phyloP scores from a whole-genome alignment of 2,797 vertebrate genomes.

The Anguilla anguilla region DNA sequence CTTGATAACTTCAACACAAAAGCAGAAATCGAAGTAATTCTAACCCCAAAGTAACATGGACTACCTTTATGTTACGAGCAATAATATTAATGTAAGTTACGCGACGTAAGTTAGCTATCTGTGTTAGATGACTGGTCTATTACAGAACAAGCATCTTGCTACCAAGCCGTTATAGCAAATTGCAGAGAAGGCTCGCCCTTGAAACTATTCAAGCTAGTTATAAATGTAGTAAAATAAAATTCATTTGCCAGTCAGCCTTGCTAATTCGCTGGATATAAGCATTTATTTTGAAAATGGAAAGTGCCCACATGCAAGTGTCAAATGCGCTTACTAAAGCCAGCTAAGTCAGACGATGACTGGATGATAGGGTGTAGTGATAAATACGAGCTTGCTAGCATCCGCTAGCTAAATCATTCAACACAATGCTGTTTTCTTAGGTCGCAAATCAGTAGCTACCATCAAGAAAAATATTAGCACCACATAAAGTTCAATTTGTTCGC shows the following conservation, averaged over 20 bases:
- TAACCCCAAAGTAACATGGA: background rate
- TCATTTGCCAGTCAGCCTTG: background rate
- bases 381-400: background rate
- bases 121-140: background rate
- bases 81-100: background rate
- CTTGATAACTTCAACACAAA: background rate
- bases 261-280: background rate
- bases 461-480: background rate
- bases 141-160: background rate
- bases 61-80: background rate
- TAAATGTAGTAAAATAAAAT: background rate
- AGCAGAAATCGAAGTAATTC: background rate
- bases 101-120: background rate
- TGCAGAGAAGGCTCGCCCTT: background rate
- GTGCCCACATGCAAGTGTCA: background rate
- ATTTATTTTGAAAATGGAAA: background rate
- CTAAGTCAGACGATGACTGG: background rate
- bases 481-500: background rate
- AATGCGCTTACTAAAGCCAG: background rate
- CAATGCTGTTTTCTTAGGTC: background rate
- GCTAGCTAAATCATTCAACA: background rate
- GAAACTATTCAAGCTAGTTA: background rate
- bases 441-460: background rate
- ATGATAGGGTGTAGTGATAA: background rate
- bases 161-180: background rate